Evolutionary conservation across 1,140 invertebrate species (phyloP).

Genomic region (Lepidurus couesii): DNA sequence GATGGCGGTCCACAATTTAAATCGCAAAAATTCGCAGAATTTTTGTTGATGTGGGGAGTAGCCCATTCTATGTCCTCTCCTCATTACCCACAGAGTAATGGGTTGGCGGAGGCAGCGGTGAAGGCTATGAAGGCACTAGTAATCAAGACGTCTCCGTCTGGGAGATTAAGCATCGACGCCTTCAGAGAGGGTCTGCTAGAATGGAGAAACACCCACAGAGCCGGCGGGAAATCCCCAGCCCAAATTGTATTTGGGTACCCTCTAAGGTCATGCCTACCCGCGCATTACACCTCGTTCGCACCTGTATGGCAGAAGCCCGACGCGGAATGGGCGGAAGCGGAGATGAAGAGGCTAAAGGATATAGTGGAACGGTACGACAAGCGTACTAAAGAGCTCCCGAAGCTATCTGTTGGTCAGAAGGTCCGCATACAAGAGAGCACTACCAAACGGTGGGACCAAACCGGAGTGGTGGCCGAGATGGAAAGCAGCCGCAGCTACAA

Average conservation of each 20-base stretch:
- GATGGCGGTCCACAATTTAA: constrained; percentile 48
- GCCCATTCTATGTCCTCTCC: constrained; percentile 23
- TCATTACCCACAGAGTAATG: constrained; percentile 38
- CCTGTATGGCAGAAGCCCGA: neutral
- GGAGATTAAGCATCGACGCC: neutral
- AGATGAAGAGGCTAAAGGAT: neutral
- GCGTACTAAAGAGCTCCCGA: neutral
- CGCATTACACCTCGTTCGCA: constrained; percentile 19
- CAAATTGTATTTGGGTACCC: constrained; percentile 28
- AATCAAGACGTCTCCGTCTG: constrained; percentile 5
- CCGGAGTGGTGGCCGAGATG: neutral
- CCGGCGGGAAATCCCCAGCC: constrained; percentile 27
- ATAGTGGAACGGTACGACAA: neutral
- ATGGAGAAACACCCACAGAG: constrained; percentile 28
- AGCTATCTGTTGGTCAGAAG: neutral
- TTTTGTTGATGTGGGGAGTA: constrained; percentile 37
- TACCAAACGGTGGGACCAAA: constrained; percentile 19
- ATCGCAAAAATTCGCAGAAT: constrained; percentile 44
- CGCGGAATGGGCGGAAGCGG: neutral
- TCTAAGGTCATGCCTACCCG: constrained; percentile 25
- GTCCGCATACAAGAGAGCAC: neutral
- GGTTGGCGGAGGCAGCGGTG: constrained; percentile 35
- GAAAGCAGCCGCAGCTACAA: neutral
- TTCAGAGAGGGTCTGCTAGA: constrained; percentile 27
- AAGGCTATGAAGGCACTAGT: constrained; percentile 35